Percentiles rank a stretch among this genome's conserved stretches.
Evolutionary conservation across 2,113 vertebrate species (phyloP).

Genomic region (Monopterus albus): DNA sequence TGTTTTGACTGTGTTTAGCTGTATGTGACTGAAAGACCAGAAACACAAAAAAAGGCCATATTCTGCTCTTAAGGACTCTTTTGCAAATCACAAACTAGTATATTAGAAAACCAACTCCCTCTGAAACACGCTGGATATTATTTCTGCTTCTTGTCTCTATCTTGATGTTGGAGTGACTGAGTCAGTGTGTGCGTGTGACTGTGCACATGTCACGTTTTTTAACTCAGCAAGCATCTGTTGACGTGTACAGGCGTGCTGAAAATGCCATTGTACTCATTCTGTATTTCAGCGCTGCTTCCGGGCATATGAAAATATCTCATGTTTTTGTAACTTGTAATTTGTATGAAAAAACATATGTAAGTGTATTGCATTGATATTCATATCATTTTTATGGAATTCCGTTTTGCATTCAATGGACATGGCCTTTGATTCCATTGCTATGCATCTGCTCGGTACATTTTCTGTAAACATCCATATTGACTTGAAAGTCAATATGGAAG

Average conservation of each 20-base stretch:
- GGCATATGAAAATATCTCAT: conserved; percentile 68
- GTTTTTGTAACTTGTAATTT: conserved; percentile 82
- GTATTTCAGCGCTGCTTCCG: conserved; percentile 69
- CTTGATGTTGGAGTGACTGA: conserved; percentile 47
- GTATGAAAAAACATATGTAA: conserved; percentile 66
- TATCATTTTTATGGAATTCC: conserved; percentile 76
- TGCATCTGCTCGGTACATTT: conserved; percentile 77
- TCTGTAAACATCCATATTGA: conserved; percentile 80
- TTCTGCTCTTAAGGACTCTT: conserved; percentile 44
- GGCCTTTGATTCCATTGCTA: conserved; percentile 75
- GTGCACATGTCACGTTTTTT: conserved; percentile 38
- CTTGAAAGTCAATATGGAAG: conserved; percentile 76
- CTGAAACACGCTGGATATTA: conserved; percentile 75
- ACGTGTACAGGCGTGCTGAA: conserved; percentile 66
- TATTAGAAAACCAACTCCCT: conserved; percentile 25
- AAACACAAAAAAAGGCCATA: conserved; percentile 58
- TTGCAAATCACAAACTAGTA: conserved; percentile 42
- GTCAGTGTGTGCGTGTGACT: conserved; percentile 13
- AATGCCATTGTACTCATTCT: conserved; percentile 53
- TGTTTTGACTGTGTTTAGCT: conserved; percentile 30
- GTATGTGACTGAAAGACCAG: conserved; percentile 34
- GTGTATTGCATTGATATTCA: conserved; percentile 78
- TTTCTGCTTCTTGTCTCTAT: conserved; percentile 63
- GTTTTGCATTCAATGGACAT: conserved; percentile 78
- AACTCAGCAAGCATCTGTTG: conserved; percentile 30